Conservation (phyloP, 2,797 vertebrate species). For the Pangasius krempfi region DNA sequence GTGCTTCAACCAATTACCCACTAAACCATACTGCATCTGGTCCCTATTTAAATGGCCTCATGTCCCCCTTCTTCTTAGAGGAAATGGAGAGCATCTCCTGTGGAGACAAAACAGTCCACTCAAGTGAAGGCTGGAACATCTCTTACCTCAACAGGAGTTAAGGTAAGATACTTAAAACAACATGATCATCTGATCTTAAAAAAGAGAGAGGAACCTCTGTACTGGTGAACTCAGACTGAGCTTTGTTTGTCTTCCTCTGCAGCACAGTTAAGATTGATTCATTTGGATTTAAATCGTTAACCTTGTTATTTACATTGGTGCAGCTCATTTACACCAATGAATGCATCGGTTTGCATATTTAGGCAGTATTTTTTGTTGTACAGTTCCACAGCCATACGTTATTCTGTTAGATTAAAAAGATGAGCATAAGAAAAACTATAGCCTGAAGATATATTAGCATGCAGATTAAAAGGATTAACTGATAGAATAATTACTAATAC, state of each 20-base stretch:
- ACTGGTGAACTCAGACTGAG: not conserved
- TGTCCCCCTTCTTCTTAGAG: slow-evolving; percentile 4
- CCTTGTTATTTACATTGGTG: not conserved
- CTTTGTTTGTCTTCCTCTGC: not conserved
- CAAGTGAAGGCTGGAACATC: slow-evolving; percentile 10
- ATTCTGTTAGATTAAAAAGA: not conserved
- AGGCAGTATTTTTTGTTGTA: not conserved
- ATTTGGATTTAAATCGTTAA: no score
- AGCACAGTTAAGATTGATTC: not conserved
- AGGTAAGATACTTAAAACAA: not conserved
- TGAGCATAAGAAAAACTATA: not conserved
- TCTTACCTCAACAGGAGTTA: slow-evolving; percentile 8
- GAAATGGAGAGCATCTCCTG: slow-evolving; percentile 25
- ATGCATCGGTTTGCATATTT: not conserved
- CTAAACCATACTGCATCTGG: slow-evolving; percentile 17
- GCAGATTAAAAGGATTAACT: slow-evolving; percentile 2
- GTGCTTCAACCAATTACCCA: slow-evolving; percentile 35
- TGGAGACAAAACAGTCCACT: slow-evolving; percentile 26
- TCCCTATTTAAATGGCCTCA: slow-evolving; percentile 12
- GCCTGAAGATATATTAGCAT: not conserved
- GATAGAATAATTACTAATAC: not conserved
- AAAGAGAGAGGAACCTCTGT: not conserved
- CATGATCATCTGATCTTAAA: not conserved
- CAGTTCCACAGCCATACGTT: not conserved
- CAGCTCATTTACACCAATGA: not conserved